phyloP scores from a whole-genome alignment of 2,797 vertebrate species.

The Lithobates pipiens region DNA sequence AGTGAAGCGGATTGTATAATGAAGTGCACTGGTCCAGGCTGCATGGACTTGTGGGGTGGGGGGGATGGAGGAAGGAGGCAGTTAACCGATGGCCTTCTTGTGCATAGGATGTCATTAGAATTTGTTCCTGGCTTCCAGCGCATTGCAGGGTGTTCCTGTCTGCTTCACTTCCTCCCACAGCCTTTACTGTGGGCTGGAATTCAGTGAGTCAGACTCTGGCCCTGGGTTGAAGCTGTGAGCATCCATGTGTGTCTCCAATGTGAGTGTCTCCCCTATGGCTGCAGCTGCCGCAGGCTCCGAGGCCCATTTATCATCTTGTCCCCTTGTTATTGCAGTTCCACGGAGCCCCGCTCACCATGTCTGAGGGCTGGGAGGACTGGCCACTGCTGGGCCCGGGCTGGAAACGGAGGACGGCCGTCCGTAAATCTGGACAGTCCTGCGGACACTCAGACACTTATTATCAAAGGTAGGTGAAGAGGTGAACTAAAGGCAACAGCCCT shows the following conservation, averaged over 20 bases:
- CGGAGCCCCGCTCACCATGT: constrained; percentile 61
- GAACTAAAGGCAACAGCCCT: neutral
- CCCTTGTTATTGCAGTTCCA: constrained; percentile 21
- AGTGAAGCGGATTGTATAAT: constrained; percentile 5
- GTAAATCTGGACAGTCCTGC: constrained; percentile 83
- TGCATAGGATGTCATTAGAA: neutral
- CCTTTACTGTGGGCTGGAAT: constrained; percentile 35
- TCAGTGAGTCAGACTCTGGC: constrained; percentile 34
- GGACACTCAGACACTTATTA: constrained; percentile 91
- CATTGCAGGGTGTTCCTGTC: constrained; percentile 39
- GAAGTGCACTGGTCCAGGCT: neutral
- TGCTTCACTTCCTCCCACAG: constrained; percentile 32
- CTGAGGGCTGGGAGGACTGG: constrained; percentile 86
- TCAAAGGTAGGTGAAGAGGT: constrained; percentile 70
- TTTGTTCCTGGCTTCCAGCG: neutral
- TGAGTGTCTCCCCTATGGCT: neutral
- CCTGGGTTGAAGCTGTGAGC: neutral
- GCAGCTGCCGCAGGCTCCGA: neutral
- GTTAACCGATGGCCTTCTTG: neutral
- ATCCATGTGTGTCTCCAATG: constrained; percentile 28
- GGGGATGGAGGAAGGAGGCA: neutral
- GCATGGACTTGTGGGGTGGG: neutral
- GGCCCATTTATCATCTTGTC: constrained; percentile 3
- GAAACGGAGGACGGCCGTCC: constrained; percentile 85
- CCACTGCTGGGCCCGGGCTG: constrained; percentile 82